phyloP scores from a whole-genome alignment of 2,113 vertebrate genomes.

The Lasiurus borealis region DNA sequence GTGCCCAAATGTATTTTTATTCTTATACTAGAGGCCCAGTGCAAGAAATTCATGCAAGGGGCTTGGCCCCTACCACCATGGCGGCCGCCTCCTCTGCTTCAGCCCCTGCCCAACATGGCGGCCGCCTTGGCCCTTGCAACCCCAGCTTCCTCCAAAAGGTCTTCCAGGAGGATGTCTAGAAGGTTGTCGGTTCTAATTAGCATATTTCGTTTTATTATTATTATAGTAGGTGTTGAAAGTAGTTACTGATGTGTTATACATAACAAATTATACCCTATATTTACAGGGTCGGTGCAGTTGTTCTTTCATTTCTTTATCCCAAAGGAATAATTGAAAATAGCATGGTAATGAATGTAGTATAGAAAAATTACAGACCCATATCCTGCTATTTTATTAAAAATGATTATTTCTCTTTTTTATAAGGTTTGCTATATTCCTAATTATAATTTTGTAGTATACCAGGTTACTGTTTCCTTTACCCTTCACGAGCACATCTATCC shows the following conservation, averaged over 20 bases:
- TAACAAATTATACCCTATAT: background rate
- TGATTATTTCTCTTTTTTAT: background rate
- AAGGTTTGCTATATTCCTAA: background rate
- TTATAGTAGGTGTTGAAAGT: conserved; percentile 3
- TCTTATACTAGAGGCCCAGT: background rate
- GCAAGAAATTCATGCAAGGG: no score
- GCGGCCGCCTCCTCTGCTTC: no score
- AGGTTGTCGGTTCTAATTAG: no score
- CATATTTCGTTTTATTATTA: no score
- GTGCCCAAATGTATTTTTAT: background rate
- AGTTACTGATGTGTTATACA: conserved; percentile 7
- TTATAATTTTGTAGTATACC: background rate
- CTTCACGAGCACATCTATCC: background rate
- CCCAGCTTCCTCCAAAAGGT: no score
- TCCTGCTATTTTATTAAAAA: conserved; percentile 12
- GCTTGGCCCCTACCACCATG: no score
- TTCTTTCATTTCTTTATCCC: background rate
- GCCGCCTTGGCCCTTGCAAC: no score
- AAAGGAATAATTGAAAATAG: conserved; percentile 36
- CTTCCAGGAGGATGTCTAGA: no score
- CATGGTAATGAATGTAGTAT: background rate
- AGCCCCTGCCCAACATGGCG: no score
- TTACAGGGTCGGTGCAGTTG: background rate
- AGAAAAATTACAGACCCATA: background rate
- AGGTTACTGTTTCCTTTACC: background rate